A percentile compares a stretch with the other conserved stretches of the same genome.
Conservation (phyloP, 2,888 invertebrate species). For the Pyrrhia umbra region DNA sequence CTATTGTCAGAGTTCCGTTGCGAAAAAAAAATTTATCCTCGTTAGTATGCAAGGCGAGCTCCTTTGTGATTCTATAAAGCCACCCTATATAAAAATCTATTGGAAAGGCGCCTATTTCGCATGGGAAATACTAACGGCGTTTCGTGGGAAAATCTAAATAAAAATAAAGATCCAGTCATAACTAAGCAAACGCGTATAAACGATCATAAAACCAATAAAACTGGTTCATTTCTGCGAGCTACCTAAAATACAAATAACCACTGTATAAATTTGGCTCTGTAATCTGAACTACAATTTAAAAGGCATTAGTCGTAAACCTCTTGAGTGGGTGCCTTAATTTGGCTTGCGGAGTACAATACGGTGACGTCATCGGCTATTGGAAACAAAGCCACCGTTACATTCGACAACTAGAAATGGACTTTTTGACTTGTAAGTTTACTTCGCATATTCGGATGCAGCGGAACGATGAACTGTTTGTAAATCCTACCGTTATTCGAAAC, state of each 20-base stretch:
- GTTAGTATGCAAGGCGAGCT: conserved; percentile 27
- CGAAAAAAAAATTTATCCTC: conserved; percentile 27
- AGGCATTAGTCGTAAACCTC: conserved; percentile 48
- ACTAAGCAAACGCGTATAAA: conserved; percentile 1
- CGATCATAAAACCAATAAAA: conserved; percentile 17
- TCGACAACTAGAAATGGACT: conserved; percentile 20
- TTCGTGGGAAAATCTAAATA: conserved; percentile 14
- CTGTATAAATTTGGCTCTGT: conserved; percentile 21
- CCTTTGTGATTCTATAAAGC: conserved; percentile 28
- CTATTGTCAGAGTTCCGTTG: conserved; percentile 25
- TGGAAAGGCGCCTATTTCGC: conserved; percentile 6
- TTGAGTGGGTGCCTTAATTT: conserved; percentile 43
- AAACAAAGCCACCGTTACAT: conserved; percentile 29
- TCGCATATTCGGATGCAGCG: conserved; percentile 17
- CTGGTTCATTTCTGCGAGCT: neutral
- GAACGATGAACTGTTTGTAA: conserved; percentile 31
- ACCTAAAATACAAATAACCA: conserved; percentile 34
- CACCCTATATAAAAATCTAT: conserved; percentile 15
- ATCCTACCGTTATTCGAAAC: conserved; percentile 17
- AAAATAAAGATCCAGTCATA: conserved; percentile 4
- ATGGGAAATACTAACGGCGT: conserved; percentile 35
- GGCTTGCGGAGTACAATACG: conserved; percentile 22
- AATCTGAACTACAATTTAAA: conserved; percentile 56
- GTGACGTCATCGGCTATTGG: conserved; percentile 44
- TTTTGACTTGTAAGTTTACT: conserved; percentile 46